Evolutionary conservation across 1,140 invertebrate species (phyloP), one percentile per base, ranked within the genome.

Genomic region (Drosophila rhopaloa): DNA sequence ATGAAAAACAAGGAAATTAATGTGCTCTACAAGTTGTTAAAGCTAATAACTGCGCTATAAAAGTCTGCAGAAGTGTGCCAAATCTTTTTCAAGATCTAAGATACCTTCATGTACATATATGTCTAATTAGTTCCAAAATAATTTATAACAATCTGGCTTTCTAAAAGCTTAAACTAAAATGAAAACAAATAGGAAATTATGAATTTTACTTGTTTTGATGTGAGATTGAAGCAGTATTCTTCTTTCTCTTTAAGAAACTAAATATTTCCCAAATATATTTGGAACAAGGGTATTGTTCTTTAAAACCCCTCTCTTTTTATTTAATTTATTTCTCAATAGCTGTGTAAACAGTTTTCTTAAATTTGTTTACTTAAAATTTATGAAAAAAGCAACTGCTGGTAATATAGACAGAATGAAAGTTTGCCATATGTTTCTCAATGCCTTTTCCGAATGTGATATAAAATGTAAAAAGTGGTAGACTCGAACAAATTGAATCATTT

Each of bases 401-500:
- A 7, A 32, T 56, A 27, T 27, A 65, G 38, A 16, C 8, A 35
- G 13, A 13, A 35, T 50, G 9, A n/a, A 57, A 37, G 35, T 48
- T 13, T 11, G 29, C 65, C 67, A 71, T 57, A 50, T 71, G 67
- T 70, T 71, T 29, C 35, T 41, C 40, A 35, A 40, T 70, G 66
- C 37, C 27, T 4, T 29, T 29, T 13, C 37, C 27, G 7, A 47
- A n/a, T 47, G 46, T 37, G 19, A 48, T 56, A 56, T 55, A 44
- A 55, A 67, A 60, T 54, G 11, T 56, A 9, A 7, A 47, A 24
- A 43, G n/a, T 5, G 29, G 47, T 43, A 29, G 35, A 1, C 27
- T 5, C 6, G 3, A 66, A 71, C 43, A 70, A 70, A 71, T 70
- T 57, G 51, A 58, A 41, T 9, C 67, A 71, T 70, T 71, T 70